A percentile compares a stretch with the other conserved stretches of the same genome.
These are phyloP conservation scores for Aselliscus stoliczkanus DNA, from an alignment of 2,797 vertebrate species.

Conservation along the genomic window DNA sequence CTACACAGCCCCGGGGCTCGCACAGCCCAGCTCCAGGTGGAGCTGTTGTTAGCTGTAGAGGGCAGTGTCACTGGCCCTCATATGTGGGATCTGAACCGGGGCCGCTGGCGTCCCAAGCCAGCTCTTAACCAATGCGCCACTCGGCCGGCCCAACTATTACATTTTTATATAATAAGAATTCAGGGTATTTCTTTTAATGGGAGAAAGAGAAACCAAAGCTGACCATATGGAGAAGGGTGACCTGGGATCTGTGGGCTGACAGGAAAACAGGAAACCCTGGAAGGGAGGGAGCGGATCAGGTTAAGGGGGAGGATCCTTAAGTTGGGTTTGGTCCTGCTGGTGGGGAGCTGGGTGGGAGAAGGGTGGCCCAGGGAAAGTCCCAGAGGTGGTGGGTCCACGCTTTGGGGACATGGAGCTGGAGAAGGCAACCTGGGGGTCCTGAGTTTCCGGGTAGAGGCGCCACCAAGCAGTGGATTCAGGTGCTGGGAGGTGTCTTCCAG, in stretches of 20 bases:
- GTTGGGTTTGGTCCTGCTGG: not conserved
- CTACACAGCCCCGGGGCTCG: no score
- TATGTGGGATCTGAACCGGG: no score
- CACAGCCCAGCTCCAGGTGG: no score
- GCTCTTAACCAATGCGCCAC: no score
- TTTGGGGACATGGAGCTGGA: not conserved
- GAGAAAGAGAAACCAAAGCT: not conserved
- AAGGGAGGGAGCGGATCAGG: no score
- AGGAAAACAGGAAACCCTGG: not conserved
- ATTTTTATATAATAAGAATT: not conserved
- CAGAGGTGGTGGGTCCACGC: not conserved
- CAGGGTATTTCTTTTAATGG: not conserved
- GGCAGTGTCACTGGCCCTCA: no score
- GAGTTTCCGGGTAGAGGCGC: not conserved
- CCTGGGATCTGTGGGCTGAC: not conserved
- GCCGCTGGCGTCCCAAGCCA: no score
- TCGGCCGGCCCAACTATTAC: no score
- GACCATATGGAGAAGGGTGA: not conserved
- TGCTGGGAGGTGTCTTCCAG: not conserved
- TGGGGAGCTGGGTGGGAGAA: not conserved
- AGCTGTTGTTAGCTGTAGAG: no score
- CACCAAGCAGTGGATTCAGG: not conserved
- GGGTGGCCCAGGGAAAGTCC: not conserved
- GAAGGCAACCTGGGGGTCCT: not conserved
- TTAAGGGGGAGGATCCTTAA: not conserved